Conservation (phyloP, 2,888 invertebrate genomes). For the Anodontia alba region DNA sequence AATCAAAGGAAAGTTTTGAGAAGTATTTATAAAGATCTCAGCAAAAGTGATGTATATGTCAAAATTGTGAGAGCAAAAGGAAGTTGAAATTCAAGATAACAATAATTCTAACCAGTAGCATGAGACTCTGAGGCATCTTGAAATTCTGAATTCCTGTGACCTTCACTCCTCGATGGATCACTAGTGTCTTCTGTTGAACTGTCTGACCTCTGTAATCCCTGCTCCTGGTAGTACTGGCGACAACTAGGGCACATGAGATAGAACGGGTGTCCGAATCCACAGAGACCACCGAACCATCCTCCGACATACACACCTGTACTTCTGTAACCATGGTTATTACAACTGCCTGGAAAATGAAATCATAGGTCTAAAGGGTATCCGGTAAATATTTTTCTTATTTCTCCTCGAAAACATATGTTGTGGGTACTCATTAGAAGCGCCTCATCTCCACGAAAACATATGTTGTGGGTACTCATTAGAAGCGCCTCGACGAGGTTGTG, state of each 20-base stretch:
- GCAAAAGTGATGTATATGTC: too few relatives aligned
- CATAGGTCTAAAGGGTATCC: too few relatives aligned
- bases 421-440: too few relatives aligned
- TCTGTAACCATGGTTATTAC: slow-evolving; percentile 81
- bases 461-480: too few relatives aligned
- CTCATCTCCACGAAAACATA: too few relatives aligned
- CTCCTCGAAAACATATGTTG: too few relatives aligned
- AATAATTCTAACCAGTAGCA: slow-evolving; percentile 12
- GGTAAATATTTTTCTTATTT: too few relatives aligned
- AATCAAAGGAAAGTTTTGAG: too few relatives aligned
- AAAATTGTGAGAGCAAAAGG: too few relatives aligned
- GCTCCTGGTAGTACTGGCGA: slow-evolving; percentile 85
- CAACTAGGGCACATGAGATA: slow-evolving; percentile 87
- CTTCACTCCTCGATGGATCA: background rate
- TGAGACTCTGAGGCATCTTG: slow-evolving; percentile 47
- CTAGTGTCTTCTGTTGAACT: background rate
- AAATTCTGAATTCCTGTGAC: slow-evolving; percentile 77
- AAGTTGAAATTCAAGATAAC: too few relatives aligned
- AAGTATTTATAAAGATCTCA: too few relatives aligned
- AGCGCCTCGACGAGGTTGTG: too few relatives aligned
- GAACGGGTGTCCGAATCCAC: slow-evolving; percentile 86
- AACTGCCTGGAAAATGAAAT: slow-evolving; percentile 67
- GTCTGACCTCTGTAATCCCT: slow-evolving; percentile 19
- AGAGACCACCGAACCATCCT: slow-evolving; percentile 86
- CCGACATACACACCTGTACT: slow-evolving; percentile 79